phyloP scores from a whole-genome alignment of 2,888 invertebrate species.

The Euplexia lucipara region DNA sequence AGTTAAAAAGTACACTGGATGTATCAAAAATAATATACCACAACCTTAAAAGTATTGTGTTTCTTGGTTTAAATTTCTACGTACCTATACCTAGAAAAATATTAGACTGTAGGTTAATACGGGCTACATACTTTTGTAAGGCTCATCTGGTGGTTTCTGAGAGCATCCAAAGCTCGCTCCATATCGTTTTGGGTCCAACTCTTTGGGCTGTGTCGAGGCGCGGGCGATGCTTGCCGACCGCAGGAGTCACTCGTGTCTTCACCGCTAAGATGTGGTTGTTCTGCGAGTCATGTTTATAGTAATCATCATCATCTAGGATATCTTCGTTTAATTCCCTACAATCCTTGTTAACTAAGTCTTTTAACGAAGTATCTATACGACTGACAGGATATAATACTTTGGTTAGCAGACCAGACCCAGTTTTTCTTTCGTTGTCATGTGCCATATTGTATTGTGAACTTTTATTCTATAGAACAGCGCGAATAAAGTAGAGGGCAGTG shows the following conservation, averaged over 20 bases:
- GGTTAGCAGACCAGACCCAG: too few relatives aligned
- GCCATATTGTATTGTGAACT: too few relatives aligned
- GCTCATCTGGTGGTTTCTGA: constrained; percentile 97
- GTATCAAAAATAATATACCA: neutral
- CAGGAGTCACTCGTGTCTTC: constrained; percentile 86
- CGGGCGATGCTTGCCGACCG: constrained; percentile 69
- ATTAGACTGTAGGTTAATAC: neutral
- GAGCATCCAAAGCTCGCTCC: constrained; percentile 96
- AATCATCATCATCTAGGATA: neutral
- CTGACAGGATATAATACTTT: too few relatives aligned
- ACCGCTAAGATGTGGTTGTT: constrained; percentile 79
- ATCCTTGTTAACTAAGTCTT: neutral
- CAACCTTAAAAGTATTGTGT: too few relatives aligned
- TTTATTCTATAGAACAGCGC: too few relatives aligned
- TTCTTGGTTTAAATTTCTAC: too few relatives aligned
- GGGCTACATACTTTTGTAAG: constrained; percentile 93
- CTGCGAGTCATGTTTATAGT: constrained; percentile 61
- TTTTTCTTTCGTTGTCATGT: too few relatives aligned
- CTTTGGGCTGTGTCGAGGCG: constrained; percentile 92
- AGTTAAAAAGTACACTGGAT: neutral
- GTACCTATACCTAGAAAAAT: too few relatives aligned
- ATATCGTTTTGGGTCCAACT: constrained; percentile 97
- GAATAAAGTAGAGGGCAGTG: neutral
- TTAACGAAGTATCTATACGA: neutral
- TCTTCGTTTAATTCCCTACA: neutral